Percentiles rank a stretch among this genome's conserved stretches.
These are phyloP conservation scores for Uria lomvia DNA, from an alignment of 2,113 vertebrate species.

Conservation along the genomic window DNA sequence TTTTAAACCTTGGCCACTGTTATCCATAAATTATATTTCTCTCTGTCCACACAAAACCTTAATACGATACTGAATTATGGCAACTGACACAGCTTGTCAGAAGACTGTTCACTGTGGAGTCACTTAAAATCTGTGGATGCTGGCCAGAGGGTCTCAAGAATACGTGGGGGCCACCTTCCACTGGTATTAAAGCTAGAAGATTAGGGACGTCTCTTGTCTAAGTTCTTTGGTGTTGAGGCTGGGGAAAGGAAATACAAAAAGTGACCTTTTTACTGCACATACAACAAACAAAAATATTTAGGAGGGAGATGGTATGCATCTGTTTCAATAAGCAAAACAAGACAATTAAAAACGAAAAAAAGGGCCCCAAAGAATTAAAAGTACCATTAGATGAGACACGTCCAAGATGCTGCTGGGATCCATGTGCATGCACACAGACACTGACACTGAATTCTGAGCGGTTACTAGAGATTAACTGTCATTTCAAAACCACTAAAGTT, in stretches of 20 bases:
- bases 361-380: neutral
- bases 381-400: neutral
- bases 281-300: neutral
- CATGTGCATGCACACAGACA: neutral
- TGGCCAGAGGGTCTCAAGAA: neutral
- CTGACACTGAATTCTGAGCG: neutral
- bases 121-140: neutral
- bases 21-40: neutral
- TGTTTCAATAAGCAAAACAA: neutral
- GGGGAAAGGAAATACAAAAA: neutral
- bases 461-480: conserved; percentile 23
- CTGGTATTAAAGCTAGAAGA: neutral
- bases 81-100: neutral
- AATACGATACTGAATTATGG: neutral
- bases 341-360: neutral
- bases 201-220: neutral
- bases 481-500: conserved; percentile 43
- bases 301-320: neutral
- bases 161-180: rapidly evolving
- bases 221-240: neutral
- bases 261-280: neutral
- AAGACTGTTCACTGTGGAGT: neutral
- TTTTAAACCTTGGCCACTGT: neutral
- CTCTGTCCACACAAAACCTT: neutral
- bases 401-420: conserved; percentile 2